Conservation (phyloP, 2,888 invertebrate species). For the Phaonia tiefii region DNA sequence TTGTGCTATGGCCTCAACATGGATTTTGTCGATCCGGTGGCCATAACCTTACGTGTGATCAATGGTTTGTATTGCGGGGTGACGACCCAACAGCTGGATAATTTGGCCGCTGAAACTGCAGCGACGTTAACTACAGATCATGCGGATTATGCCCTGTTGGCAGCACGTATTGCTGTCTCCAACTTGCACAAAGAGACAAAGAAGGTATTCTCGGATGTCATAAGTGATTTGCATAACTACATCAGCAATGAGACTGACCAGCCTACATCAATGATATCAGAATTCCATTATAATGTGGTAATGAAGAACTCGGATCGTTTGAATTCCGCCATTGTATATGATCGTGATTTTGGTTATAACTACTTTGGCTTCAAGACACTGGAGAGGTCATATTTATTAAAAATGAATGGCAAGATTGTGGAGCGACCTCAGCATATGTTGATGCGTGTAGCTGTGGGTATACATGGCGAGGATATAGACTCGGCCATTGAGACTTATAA, state of each 20-base stretch:
- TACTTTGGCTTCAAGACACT: slow-evolving; percentile 99
- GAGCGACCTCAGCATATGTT: slow-evolving; percentile 99
- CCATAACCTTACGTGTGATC: slow-evolving; percentile 95
- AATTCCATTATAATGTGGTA: slow-evolving; percentile 90
- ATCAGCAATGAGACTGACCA: slow-evolving; percentile 87
- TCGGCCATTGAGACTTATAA: slow-evolving; percentile 97
- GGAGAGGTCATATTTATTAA: slow-evolving; percentile 96
- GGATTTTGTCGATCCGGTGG: slow-evolving; percentile 97
- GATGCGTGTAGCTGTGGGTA: slow-evolving; percentile 98
- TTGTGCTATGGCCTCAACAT: slow-evolving; percentile 97
- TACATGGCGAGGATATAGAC: slow-evolving; percentile 96
- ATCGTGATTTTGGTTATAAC: slow-evolving; percentile 97
- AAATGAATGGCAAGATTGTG: slow-evolving; percentile 94
- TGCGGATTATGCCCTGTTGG: slow-evolving; percentile 96
- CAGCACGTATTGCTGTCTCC: slow-evolving; percentile 95
- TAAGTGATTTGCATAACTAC: slow-evolving; percentile 91
- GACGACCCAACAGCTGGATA: slow-evolving; percentile 97
- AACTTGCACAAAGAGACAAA: slow-evolving; percentile 99
- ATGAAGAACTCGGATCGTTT: slow-evolving; percentile 92
- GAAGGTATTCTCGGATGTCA: slow-evolving; percentile 97
- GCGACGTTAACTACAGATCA: slow-evolving; percentile 98
- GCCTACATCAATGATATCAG: slow-evolving; percentile 91
- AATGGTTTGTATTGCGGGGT: slow-evolving; percentile 97
- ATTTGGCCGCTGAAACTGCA: slow-evolving; percentile 98
- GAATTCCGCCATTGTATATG: slow-evolving; percentile 97